phyloP scores from a whole-genome alignment of 2,797 vertebrate species.

The Agapornis canus region DNA sequence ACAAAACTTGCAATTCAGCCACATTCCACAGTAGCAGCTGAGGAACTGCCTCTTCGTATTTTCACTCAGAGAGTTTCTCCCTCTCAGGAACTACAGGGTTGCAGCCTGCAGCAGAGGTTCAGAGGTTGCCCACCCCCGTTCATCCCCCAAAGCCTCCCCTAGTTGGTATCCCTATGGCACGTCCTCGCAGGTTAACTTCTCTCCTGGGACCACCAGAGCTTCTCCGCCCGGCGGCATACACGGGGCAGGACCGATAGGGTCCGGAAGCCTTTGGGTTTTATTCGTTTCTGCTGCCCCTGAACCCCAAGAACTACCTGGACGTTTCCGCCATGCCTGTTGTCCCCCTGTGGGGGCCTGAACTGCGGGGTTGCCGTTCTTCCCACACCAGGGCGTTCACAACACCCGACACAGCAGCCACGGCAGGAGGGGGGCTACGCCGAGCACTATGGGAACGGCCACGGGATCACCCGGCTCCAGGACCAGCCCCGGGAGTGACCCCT shows the following conservation, averaged over 20 bases:
- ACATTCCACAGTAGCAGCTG: not conserved
- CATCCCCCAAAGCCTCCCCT: no score
- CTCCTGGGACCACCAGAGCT: not conserved
- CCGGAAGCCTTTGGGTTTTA: not conserved
- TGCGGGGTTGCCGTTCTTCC: not conserved
- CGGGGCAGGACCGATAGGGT: not conserved
- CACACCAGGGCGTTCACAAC: not conserved
- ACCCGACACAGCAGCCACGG: not conserved
- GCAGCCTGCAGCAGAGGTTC: not conserved
- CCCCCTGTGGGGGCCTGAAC: not conserved
- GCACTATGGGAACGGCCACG: not conserved
- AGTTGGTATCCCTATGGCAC: not conserved
- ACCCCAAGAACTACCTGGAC: not conserved
- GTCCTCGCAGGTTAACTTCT: not conserved
- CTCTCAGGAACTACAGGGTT: not conserved
- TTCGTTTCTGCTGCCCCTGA: not conserved
- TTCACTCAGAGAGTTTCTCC: no score
- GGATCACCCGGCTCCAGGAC: not conserved
- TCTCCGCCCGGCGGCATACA: not conserved
- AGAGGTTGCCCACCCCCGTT: not conserved
- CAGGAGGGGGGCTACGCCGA: not conserved
- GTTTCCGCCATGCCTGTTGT: not conserved
- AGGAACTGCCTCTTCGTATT: fast-evolving
- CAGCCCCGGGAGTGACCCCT: not conserved
- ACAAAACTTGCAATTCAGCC: fast-evolving